Evolutionary conservation across 2,888 invertebrate species (phyloP).

Genomic region (Netelia fuscicornis): DNA sequence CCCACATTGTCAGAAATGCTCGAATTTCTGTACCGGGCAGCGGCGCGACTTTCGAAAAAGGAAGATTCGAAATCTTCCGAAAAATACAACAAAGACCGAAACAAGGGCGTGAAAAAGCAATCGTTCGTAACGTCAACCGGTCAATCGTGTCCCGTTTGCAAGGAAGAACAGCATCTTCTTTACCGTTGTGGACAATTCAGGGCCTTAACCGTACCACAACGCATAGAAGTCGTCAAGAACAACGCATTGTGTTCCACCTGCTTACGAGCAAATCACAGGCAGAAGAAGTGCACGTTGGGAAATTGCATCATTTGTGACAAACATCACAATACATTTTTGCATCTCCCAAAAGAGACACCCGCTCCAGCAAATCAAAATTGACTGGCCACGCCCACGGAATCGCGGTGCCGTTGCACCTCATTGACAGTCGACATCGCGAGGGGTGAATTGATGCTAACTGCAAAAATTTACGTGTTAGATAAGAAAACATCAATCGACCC

Average conservation of each 20-base stretch:
- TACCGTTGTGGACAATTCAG: not conserved
- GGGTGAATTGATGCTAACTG: not conserved
- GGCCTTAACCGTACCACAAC: not conserved
- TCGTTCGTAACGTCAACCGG: not conserved
- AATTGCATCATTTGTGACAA: not conserved
- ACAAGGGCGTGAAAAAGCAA: not conserved
- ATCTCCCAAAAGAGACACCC: not conserved
- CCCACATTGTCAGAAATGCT: not conserved
- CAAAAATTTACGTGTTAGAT: not conserved
- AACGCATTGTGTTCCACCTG: not conserved
- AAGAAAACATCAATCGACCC: not conserved
- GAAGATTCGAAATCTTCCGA: not conserved
- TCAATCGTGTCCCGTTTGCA: not conserved
- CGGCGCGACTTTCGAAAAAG: not conserved
- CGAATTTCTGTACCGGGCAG: conserved; percentile 7
- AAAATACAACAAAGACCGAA: not conserved
- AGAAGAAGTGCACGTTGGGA: not conserved
- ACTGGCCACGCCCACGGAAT: not conserved
- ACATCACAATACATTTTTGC: too few relatives aligned
- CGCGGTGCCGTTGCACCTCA: not conserved
- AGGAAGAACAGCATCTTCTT: not conserved
- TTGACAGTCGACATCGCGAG: not conserved
- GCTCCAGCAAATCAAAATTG: not conserved
- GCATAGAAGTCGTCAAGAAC: not conserved
- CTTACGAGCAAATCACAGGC: not conserved